phyloP scores from a whole-genome alignment of 2,888 invertebrate species.

The Phengaris arion region DNA sequence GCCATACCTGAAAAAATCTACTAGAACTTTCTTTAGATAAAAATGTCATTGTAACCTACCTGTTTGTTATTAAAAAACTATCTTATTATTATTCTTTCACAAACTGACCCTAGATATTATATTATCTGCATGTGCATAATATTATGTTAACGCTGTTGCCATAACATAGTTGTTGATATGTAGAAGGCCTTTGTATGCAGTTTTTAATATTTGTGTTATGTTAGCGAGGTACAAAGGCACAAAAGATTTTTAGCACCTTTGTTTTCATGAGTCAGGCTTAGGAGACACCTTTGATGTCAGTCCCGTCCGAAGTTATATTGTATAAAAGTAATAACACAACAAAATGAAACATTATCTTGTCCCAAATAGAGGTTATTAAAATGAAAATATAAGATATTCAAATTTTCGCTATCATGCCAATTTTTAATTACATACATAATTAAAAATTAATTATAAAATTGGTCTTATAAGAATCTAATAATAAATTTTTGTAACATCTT shows the following conservation, averaged over 20 bases:
- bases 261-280: background rate
- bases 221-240: background rate
- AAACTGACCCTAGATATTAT: slow-evolving; percentile 37
- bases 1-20: slow-evolving; percentile 32
- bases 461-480: background rate
- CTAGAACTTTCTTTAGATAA: slow-evolving; percentile 36
- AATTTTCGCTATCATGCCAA: background rate
- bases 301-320: background rate
- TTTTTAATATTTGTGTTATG: background rate
- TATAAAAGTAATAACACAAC: background rate
- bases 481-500: background rate
- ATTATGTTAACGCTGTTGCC: slow-evolving; percentile 35
- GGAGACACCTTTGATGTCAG: slow-evolving; percentile 16
- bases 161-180: slow-evolving; percentile 34
- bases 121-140: slow-evolving; percentile 28
- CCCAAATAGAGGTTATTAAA: background rate
- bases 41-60: slow-evolving; percentile 41
- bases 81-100: slow-evolving; percentile 33
- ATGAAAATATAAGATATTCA: background rate
- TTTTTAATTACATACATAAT: background rate
- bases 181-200: background rate
- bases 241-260: slow-evolving; percentile 24
- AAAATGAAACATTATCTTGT: background rate
- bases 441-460: background rate
- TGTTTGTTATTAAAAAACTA: slow-evolving; percentile 35